A percentile compares a stretch with the other conserved stretches of the same genome.
Evolutionary conservation across 2,797 vertebrate genomes (phyloP).

Genomic region (Macropodus opercularis): DNA sequence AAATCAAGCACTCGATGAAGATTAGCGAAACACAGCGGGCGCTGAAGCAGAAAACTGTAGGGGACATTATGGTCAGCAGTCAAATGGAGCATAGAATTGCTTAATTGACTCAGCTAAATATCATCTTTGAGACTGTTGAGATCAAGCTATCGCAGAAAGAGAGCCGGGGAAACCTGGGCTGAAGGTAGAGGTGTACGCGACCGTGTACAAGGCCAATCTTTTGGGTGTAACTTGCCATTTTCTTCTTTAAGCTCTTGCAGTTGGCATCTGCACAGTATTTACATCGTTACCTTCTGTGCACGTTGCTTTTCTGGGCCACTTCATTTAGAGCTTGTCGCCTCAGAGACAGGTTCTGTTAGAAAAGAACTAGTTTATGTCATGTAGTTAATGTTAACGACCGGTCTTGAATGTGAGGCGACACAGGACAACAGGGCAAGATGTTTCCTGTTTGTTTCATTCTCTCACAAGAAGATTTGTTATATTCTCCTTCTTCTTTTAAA

Average conservation of each 20-base stretch:
- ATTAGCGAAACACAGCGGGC: slow-evolving; percentile 33
- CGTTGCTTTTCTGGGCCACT: no score
- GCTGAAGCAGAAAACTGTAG: slow-evolving; percentile 57
- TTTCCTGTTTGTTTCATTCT: no score
- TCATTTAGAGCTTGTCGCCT: no score
- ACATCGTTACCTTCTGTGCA: no score
- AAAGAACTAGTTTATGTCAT: no score
- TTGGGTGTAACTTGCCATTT: background rate
- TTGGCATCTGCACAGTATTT: background rate
- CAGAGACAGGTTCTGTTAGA: no score
- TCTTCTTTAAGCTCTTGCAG: background rate
- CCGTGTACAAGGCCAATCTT: background rate
- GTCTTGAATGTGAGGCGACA: no score
- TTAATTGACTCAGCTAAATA: slow-evolving; percentile 68
- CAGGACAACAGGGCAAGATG: no score
- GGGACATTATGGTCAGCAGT: slow-evolving; percentile 48
- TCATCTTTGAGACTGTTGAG: slow-evolving; percentile 40
- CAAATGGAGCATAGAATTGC: slow-evolving; percentile 66
- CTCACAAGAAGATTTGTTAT: no score
- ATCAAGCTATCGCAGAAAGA: slow-evolving; percentile 11
- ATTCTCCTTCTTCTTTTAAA: no score
- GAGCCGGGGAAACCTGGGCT: background rate
- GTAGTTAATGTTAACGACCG: no score
- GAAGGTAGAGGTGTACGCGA: background rate
- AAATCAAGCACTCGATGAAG: slow-evolving; percentile 53